Conservation (phyloP, 2,113 vertebrate species). For the Catharus fuscescens region DNA sequence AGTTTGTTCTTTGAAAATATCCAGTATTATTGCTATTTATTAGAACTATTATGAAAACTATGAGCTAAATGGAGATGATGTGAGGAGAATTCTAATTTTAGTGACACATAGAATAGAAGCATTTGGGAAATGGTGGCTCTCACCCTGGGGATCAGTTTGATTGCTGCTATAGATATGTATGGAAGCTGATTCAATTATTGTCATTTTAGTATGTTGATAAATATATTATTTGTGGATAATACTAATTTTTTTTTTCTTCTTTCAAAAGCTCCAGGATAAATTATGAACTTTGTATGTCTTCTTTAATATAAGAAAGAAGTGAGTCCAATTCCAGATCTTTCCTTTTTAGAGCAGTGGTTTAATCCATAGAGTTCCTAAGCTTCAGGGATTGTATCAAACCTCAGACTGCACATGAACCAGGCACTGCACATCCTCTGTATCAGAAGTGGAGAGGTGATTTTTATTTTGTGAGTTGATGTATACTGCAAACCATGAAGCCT, state of each 20-base stretch:
- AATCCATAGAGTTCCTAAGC: not conserved
- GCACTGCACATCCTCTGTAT: not conserved
- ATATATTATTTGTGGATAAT: not conserved
- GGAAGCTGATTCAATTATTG: not conserved
- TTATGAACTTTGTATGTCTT: not conserved
- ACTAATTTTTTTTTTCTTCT: not conserved
- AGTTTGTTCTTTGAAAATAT: conserved; percentile 20
- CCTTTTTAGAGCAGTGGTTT: not conserved
- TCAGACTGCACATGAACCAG: not conserved
- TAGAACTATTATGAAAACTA: not conserved
- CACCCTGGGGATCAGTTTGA: not conserved
- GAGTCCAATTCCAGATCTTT: not conserved
- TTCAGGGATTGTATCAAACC: not conserved
- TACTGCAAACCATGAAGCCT: not conserved
- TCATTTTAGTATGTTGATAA: not conserved
- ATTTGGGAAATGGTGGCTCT: not conserved
- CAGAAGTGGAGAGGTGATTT: not conserved
- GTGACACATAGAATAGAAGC: not conserved
- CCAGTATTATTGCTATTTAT: conserved; percentile 5
- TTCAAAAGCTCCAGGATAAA: not conserved
- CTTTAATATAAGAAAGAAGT: not conserved
- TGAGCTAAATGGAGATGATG: not conserved
- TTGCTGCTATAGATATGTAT: not conserved
- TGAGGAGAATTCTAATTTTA: not conserved
- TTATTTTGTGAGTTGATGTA: not conserved